Conservation (phyloP, 2,797 vertebrate genomes). For the Pagetopsis macropterus region DNA sequence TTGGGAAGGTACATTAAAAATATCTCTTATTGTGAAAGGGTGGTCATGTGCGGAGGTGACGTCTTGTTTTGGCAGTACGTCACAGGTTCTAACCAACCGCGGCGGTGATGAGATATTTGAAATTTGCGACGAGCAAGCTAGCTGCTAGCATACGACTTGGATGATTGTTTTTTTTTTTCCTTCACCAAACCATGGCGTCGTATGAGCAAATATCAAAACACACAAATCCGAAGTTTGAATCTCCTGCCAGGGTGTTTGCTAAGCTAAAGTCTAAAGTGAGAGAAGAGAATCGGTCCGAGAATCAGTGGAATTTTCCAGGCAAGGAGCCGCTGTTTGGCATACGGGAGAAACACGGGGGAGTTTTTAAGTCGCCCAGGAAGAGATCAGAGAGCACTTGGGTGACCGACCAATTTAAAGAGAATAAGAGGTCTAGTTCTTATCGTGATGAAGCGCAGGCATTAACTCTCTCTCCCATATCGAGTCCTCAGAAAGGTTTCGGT, state of each 20-base stretch:
- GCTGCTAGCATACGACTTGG: background rate
- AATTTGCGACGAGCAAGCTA: constrained; percentile 29
- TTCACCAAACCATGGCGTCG: constrained; percentile 32
- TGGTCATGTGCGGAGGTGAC: constrained; percentile 42
- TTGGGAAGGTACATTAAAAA: too few species aligned
- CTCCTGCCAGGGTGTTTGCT: constrained; percentile 83
- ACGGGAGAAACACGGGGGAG: background rate
- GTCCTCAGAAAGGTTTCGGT: constrained; percentile 44
- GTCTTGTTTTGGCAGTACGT: constrained; percentile 30
- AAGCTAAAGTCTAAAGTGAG: constrained; percentile 79
- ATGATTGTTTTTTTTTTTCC: background rate
- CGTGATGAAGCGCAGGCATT: constrained; percentile 57
- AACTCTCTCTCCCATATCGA: constrained; percentile 77
- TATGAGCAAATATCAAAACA: constrained; percentile 7
- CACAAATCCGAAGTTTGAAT: constrained; percentile 26
- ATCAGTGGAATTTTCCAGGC: background rate
- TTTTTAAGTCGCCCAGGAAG: constrained; percentile 25
- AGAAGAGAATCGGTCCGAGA: constrained; percentile 33
- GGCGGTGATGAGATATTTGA: constrained; percentile 42
- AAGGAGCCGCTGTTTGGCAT: background rate
- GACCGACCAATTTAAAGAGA: constrained; percentile 23
- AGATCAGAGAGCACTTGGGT: constrained; percentile 4
- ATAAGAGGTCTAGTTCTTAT: background rate
- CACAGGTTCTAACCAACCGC: constrained; percentile 36
- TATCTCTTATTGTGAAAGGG: background rate